Conservation (phyloP, 2,113 vertebrate genomes). For the Recurvirostra avosetta region DNA sequence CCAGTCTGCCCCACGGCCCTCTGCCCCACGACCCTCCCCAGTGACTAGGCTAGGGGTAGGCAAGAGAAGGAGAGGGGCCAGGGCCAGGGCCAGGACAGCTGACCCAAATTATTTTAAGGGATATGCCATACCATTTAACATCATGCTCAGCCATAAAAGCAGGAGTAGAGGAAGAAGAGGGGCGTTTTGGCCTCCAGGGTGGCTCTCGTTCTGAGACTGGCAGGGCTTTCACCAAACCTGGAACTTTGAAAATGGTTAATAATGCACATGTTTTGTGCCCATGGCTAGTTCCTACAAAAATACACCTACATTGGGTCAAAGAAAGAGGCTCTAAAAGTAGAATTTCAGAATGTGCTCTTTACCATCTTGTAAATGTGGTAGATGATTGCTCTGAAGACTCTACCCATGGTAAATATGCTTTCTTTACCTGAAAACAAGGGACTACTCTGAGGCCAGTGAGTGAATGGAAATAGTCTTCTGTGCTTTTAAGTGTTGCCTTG, state of each 20-base stretch:
- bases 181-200: neutral
- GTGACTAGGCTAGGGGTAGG: too few species aligned
- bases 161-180: neutral
- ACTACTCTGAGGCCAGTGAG: neutral
- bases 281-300: neutral
- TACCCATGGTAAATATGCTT: neutral
- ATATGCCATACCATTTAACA: neutral
- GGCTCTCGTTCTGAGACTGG: neutral
- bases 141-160: neutral
- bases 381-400: neutral
- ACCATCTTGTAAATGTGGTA: neutral
- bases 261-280: neutral
- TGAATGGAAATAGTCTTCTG: neutral
- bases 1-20: fast-evolving
- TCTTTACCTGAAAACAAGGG: neutral
- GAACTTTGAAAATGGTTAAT: neutral
- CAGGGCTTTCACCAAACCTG: neutral
- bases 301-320: neutral
- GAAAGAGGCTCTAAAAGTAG: neutral
- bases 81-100: neutral
- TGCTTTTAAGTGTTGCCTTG: neutral
- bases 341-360: neutral
- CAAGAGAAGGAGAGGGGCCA: neutral
- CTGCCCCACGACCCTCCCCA: neutral
- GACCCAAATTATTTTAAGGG: neutral